Evolutionary conservation across 2,113 vertebrate species (phyloP).

Genomic region (Meles meles): DNA sequence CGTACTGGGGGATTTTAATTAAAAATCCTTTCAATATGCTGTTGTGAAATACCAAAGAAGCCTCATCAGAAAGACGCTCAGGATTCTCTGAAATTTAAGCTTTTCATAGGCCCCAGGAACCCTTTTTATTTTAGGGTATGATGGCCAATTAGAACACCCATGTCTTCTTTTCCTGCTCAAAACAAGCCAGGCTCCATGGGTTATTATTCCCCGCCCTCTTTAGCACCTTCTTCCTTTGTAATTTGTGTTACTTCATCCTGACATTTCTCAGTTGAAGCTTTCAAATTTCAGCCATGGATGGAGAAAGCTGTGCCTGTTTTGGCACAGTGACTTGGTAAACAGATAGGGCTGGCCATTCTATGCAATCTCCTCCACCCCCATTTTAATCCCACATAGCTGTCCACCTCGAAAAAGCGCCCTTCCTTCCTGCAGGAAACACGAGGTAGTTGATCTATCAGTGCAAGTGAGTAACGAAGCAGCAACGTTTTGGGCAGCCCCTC

Average conservation of each 20-base stretch:
- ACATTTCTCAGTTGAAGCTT: background rate
- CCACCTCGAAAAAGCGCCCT: slow-evolving; percentile 1
- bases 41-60: slow-evolving; percentile 55
- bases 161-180: background rate
- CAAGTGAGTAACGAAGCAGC: background rate
- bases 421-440: background rate
- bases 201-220: background rate
- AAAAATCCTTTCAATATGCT: slow-evolving; percentile 40
- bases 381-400: background rate
- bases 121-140: background rate
- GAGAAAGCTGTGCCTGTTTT: background rate
- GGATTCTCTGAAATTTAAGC: background rate
- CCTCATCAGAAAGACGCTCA: background rate
- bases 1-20: slow-evolving; percentile 34
- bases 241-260: slow-evolving; percentile 33
- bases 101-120: background rate
- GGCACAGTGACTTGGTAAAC: background rate
- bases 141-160: background rate
- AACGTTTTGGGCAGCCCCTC: background rate
- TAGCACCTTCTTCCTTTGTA: slow-evolving; percentile 38
- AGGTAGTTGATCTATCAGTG: background rate
- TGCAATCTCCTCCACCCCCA: background rate
- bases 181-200: background rate
- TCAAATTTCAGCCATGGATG: background rate
- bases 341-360: background rate